phyloP scores from a whole-genome alignment of 1,140 invertebrate genomes.

The Bilobella aurantiaca region DNA sequence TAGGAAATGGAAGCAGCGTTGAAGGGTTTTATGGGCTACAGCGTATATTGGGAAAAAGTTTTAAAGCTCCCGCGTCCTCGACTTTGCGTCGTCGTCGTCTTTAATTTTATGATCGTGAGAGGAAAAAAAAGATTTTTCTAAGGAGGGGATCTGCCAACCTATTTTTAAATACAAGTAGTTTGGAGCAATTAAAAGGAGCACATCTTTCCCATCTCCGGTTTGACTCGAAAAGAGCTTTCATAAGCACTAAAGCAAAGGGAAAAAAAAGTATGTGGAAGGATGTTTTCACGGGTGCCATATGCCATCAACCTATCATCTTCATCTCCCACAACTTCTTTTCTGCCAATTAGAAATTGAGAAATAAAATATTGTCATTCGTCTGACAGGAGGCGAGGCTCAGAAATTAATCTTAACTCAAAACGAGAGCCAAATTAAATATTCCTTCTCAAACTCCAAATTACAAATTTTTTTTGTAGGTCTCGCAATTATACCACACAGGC shows the following conservation, averaged over 20 bases:
- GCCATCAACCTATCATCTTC: not conserved
- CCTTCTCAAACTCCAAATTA: not conserved
- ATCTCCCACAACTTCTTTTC: not conserved
- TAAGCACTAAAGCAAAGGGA: no score
- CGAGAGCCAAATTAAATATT: not conserved
- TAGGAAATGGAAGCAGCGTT: no score
- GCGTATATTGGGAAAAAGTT: no score
- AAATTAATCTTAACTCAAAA: not conserved
- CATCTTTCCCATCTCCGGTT: not conserved
- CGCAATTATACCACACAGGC: not conserved
- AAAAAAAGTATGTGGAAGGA: no score
- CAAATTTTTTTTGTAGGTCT: not conserved
- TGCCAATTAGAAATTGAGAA: not conserved
- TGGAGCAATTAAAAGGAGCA: not conserved
- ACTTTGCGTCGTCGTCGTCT: not conserved
- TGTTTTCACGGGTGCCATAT: not conserved
- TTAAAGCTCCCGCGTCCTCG: not conserved
- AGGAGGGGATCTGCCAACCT: not conserved
- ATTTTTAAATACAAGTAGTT: constrained; percentile 1
- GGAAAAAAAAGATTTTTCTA: not conserved
- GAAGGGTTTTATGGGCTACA: no score
- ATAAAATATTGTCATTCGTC: not conserved
- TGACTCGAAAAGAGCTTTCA: no score
- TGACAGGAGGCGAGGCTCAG: not conserved
- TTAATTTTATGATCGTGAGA: constrained; percentile 6